Conservation (phyloP, 2,888 invertebrate genomes). For the Cerastoderma edule region DNA sequence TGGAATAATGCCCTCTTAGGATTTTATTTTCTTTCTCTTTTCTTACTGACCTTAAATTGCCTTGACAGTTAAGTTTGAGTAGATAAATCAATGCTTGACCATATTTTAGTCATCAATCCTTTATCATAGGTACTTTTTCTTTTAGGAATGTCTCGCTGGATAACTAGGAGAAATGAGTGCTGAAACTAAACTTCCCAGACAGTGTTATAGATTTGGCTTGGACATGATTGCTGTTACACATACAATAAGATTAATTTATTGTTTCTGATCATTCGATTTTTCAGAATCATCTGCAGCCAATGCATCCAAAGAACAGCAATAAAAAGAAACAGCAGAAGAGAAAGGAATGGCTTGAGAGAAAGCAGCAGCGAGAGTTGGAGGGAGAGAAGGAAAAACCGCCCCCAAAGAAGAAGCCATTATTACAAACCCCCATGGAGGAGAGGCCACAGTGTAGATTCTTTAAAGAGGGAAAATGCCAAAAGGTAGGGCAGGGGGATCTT, state of each 20-base stretch:
- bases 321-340: slow-evolving; percentile 53
- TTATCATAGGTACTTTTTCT: too few species aligned
- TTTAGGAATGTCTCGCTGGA: too few species aligned
- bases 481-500: slow-evolving; percentile 78
- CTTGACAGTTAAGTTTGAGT: too few species aligned
- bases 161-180: too few species aligned
- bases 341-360: slow-evolving; percentile 46
- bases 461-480: slow-evolving; percentile 93
- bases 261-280: too few species aligned
- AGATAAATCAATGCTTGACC: not conserved
- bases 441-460: slow-evolving; percentile 90
- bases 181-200: too few species aligned
- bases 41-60: not conserved
- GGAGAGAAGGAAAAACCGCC: slow-evolving; percentile 65
- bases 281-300: slow-evolving; percentile 20
- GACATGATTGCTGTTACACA: too few species aligned
- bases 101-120: too few species aligned
- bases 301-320: slow-evolving; percentile 31
- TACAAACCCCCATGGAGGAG: slow-evolving; percentile 75
- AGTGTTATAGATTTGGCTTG: too few species aligned
- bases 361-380: slow-evolving; percentile 49
- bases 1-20: not conserved
- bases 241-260: too few species aligned
- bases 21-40: not conserved
- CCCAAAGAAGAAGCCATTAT: slow-evolving; percentile 73